Evolutionary conservation across 2,888 invertebrate genomes (phyloP), one percentile per base, ranked within the genome.

Genomic region (Bimastos eiseni): DNA sequence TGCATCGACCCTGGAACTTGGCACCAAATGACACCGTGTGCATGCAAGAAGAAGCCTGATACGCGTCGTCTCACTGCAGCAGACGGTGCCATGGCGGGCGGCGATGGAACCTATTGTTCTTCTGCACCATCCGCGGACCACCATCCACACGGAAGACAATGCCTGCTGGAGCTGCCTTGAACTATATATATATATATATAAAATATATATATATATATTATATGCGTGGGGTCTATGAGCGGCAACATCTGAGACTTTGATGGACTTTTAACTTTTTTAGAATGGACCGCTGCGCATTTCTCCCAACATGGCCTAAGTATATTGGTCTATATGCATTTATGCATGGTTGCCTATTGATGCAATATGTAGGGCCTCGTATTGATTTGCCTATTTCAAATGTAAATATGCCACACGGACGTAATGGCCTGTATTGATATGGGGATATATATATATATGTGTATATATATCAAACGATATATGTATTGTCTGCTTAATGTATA

Each of bases 1-100:
- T 70, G 70, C 70, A 70, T 70, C 70, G 70, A 70, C 70, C 70
- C 30, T 70, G 70, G 70, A n/a, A 70, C 70, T 70, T 70, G 70
- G 70, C 70, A 70, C 70, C 70, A 30, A 70, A 70, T 70, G 70
- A 70, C 70, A 11, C 30, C 30, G 70, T 13, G 70, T n/a, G 70
- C 30, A 70, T n/a, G n/a, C n/a, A n/a, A n/a, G n/a, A n/a, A 70
- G 70, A 70, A 70, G 70, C 30, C 70, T 70, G n/a, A 70, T 70
- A 70, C 17, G n/a, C 30, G 70, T 70, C 30, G 70, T 70, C 70
- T 70, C 70, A 70, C n/a, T n/a, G 30, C 70, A 41, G 30, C 70
- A 41, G 41, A n/a, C 4, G 55, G 55, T 30, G 17, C 13, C 11
- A 5, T 13, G 38, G 38, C 44, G 19, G n/a, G n/a, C 70, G 11